These are phyloP conservation scores for Sander vitreus DNA, from an alignment of 2,113 vertebrate species.

Conservation along the genomic window DNA sequence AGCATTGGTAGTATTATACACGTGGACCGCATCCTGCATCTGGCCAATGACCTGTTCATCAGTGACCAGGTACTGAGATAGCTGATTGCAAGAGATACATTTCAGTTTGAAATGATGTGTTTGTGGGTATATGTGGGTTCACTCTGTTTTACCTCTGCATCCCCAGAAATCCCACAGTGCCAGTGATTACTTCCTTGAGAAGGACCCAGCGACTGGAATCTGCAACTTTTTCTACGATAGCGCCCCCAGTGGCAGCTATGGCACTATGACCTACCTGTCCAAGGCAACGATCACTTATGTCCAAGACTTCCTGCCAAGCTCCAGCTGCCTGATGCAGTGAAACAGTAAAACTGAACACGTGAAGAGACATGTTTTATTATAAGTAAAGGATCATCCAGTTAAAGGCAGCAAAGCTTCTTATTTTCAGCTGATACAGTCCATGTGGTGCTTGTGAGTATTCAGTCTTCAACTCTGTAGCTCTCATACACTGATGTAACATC, in stretches of 20 bases:
- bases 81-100: background rate
- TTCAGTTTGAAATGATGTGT: background rate
- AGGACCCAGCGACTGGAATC: slow-evolving; percentile 92
- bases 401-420: slow-evolving; percentile 23
- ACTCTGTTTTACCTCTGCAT: slow-evolving; percentile 15
- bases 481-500: slow-evolving; percentile 17
- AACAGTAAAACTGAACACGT: background rate
- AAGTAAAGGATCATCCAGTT: background rate
- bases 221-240: slow-evolving; percentile 98
- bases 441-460: slow-evolving; percentile 36
- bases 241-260: slow-evolving; percentile 95
- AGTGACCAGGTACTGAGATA: slow-evolving; percentile 90
- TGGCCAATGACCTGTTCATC: slow-evolving; percentile 94
- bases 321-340: slow-evolving; percentile 94
- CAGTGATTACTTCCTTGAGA: slow-evolving; percentile 90
- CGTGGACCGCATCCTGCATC: slow-evolving; percentile 90
- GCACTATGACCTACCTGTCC: slow-evolving; percentile 98
- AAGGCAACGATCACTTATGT: slow-evolving; percentile 92
- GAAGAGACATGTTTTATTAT: slow-evolving; percentile 9
- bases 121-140: background rate
- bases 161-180: slow-evolving; percentile 89
- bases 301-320: slow-evolving; percentile 93
- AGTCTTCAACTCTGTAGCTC: slow-evolving; percentile 6
- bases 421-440: slow-evolving; percentile 20
- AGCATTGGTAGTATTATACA: slow-evolving; percentile 94